Percentiles rank a stretch among this genome's conserved stretches.
These are phyloP conservation scores for Passer domesticus DNA, from an alignment of 2,113 vertebrate genomes.

Conservation along the genomic window DNA sequence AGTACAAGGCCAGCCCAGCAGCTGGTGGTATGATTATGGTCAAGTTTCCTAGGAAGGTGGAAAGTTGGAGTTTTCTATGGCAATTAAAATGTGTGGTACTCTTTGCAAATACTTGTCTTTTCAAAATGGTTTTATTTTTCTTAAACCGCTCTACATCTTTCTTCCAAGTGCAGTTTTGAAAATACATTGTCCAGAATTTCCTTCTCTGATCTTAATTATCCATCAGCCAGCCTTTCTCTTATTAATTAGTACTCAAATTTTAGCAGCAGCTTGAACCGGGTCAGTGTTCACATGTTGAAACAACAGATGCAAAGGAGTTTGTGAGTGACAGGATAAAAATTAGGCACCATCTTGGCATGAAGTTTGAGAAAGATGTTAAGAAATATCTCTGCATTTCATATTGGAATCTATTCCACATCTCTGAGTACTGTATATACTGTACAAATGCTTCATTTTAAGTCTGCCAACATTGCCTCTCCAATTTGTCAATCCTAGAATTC, in stretches of 20 bases:
- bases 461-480: constrained; percentile 68
- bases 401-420: constrained; percentile 60
- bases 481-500: constrained; percentile 67
- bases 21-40: neutral
- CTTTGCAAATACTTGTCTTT: neutral
- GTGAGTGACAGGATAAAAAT: constrained; percentile 72
- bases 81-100: neutral
- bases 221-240: constrained; percentile 37
- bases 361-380: constrained; percentile 63
- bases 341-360: constrained; percentile 65
- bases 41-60: neutral
- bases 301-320: constrained; percentile 67
- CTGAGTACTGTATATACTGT: constrained; percentile 61
- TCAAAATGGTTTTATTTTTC: constrained; percentile 3
- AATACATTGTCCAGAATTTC: constrained; percentile 44
- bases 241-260: constrained; percentile 71
- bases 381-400: constrained; percentile 59
- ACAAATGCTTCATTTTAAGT: constrained; percentile 68
- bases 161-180: neutral
- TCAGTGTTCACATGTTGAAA: constrained; percentile 65
- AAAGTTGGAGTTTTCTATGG: neutral
- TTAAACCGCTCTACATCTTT: neutral
- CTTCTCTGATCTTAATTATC: constrained; percentile 53
- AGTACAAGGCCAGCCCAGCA: neutral
- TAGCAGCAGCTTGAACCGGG: constrained; percentile 68